Base-by-base conservation (phyloP, 2,797 vertebrate species). In the Falco biarmicus region DNA sequence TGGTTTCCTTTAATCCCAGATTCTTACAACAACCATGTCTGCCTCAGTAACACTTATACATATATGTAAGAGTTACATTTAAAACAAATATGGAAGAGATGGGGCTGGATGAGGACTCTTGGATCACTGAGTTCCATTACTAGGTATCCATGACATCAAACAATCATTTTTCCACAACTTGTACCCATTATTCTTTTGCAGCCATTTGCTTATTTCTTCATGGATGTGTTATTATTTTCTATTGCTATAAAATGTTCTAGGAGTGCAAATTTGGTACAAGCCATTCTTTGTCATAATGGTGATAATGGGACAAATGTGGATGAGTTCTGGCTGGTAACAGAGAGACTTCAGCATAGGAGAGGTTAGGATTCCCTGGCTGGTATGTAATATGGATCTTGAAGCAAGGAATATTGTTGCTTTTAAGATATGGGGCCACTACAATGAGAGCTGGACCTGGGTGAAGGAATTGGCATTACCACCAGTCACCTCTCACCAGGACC, bases 401-500 rank as follows among this genome's bases (percentile, higher is more conserved):
- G 18, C 13, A 69, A 37, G 17, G 18, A 76, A 37, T 73, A 24
- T 39, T 74, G 7, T 48, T 73, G 5, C 13, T 76, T 2, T 73
- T 59, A 43, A 1, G 0, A 29, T 65, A n/a, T 1, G 1, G 8
- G 1, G 1, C 6, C 61, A 20, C 20, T 21, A 26, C 14, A 63
- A 0, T 19, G 17, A 47, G 19, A 59, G 13, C 18, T 77, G 56
- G 50, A 78, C 18, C 25, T 39, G 14, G 24, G 21, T 39, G 47
- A 39, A 54, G 31, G 24, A 48, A 41, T 15, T 88, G n/a, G 0
- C 32, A 43, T 59, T 26, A 28, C 3, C 20, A 43, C 11, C 2
- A 2, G 8, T 31, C 10, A 65, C 15, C 20, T 73, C 41, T 41
- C 25, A 53, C 8, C 0, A 1, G 34, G 6, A 74, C 11, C 12